Conservation (phyloP, 2,113 vertebrate species). For the Ammodytes marinus region DNA sequence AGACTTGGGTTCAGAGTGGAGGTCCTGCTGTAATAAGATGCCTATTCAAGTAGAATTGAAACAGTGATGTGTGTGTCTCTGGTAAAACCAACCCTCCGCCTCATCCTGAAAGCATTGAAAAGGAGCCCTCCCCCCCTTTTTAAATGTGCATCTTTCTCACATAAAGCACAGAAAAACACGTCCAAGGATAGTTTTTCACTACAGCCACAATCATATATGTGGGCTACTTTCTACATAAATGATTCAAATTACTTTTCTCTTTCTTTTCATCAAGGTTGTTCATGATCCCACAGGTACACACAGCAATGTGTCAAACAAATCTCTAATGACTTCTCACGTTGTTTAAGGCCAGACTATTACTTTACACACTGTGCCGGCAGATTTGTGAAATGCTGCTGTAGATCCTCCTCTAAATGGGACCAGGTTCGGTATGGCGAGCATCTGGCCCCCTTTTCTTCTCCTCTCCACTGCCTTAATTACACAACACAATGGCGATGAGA, state of each 20-base stretch:
- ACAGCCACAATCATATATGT: background rate
- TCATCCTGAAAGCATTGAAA: conserved; percentile 20
- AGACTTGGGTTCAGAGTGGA: conserved; percentile 53
- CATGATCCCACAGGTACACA: conserved; percentile 1
- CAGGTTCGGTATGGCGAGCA: conserved; percentile 74
- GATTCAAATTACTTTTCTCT: background rate
- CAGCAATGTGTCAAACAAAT: conserved; percentile 32
- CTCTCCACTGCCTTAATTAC: conserved; percentile 84
- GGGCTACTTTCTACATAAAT: background rate
- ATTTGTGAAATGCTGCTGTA: conserved; percentile 56
- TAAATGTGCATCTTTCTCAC: background rate
- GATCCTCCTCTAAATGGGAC: conserved; percentile 71
- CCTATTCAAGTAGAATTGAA: conserved; percentile 54
- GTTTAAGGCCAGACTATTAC: conserved; percentile 56
- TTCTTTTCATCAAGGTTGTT: background rate
- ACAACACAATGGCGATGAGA: conserved; percentile 85
- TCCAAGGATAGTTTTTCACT: background rate
- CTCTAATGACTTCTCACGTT: conserved; percentile 54
- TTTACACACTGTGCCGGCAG: conserved; percentile 26
- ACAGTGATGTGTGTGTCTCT: conserved; percentile 55
- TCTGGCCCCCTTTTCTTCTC: conserved; percentile 83
- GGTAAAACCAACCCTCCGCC: conserved; percentile 41
- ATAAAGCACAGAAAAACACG: background rate
- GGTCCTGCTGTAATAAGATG: conserved; percentile 67
- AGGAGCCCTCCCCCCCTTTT: background rate